Evolutionary conservation across 2,888 invertebrate species (phyloP).

Genomic region (Synergus itoensis): DNA sequence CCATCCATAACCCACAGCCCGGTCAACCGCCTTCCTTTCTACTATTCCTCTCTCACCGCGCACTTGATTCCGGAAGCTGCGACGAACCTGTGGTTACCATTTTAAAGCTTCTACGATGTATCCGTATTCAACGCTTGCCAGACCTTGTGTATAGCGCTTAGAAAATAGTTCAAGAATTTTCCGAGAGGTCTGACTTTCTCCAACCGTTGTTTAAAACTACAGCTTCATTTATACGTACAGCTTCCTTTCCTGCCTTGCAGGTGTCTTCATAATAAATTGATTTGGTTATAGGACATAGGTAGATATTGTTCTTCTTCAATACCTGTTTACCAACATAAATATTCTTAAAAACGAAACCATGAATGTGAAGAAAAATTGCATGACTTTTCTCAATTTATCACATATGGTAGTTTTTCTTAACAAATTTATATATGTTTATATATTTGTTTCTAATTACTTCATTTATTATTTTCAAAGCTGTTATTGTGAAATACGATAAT

Average conservation of each 20-base stretch:
- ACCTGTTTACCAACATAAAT: too few relatives aligned
- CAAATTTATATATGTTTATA: too few relatives aligned
- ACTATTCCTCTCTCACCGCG: conserved; percentile 47
- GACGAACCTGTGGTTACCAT: conserved; percentile 50
- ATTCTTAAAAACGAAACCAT: too few relatives aligned
- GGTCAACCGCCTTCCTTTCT: conserved; percentile 26
- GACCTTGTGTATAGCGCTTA: background rate
- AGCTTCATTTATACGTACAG: background rate
- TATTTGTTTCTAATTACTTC: too few relatives aligned
- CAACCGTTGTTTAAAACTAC: background rate
- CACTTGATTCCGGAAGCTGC: conserved; percentile 57
- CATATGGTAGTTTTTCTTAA: too few relatives aligned
- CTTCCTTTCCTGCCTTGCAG: background rate
- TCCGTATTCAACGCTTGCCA: conserved; percentile 6
- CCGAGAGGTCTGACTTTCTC: conserved; percentile 16
- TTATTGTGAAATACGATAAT: too few relatives aligned
- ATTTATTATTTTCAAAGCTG: too few relatives aligned
- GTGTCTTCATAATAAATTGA: too few relatives aligned
- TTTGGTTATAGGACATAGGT: too few relatives aligned
- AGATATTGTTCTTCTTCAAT: too few relatives aligned
- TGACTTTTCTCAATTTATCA: too few relatives aligned
- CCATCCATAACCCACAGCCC: conserved; percentile 24
- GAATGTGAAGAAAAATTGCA: too few relatives aligned
- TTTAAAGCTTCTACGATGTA: conserved; percentile 34
- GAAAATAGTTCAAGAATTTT: conserved; percentile 10